Evolutionary conservation across 2,888 invertebrate species (phyloP).

Genomic region (Epinotia demarniana): DNA sequence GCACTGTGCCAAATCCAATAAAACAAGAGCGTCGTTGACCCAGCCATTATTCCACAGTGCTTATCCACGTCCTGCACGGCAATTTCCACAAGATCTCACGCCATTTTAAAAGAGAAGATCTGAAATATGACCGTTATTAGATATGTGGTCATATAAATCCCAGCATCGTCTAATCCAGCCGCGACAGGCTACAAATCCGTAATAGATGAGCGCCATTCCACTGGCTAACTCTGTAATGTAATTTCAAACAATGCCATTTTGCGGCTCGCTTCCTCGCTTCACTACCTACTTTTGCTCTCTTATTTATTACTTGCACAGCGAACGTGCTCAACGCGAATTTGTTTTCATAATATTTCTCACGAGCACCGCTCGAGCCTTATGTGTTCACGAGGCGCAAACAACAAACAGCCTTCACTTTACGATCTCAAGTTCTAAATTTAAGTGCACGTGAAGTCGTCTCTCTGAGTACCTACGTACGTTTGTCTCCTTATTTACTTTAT

Average conservation of each 20-base stretch:
- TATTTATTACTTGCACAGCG: slow-evolving; percentile 82
- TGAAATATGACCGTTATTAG: slow-evolving; percentile 44
- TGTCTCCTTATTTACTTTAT: slow-evolving; percentile 81
- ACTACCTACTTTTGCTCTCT: slow-evolving; percentile 67
- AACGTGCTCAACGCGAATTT: slow-evolving; percentile 83
- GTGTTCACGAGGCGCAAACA: slow-evolving; percentile 53
- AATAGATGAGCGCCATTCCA: slow-evolving; percentile 48
- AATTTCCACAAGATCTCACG: slow-evolving; percentile 19
- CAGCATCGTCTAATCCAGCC: slow-evolving; percentile 41
- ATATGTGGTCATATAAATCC: slow-evolving; percentile 44
- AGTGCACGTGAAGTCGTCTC: slow-evolving; percentile 40
- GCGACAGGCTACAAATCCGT: slow-evolving; percentile 41
- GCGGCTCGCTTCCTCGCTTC: slow-evolving; percentile 62
- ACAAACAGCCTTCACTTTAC: slow-evolving; percentile 56
- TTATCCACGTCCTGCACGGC: slow-evolving; percentile 27
- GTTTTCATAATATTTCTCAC: slow-evolving; percentile 83
- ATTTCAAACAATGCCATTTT: slow-evolving; percentile 77
- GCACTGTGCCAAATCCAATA: not conserved
- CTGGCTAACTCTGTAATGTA: slow-evolving; percentile 64
- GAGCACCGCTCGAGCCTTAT: slow-evolving; percentile 67
- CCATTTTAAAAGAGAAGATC: slow-evolving; percentile 40
- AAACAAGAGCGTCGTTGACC: slow-evolving; percentile 9
- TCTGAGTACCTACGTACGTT: slow-evolving; percentile 64
- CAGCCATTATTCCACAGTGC: slow-evolving; percentile 11
- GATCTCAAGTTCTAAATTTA: slow-evolving; percentile 58